These are phyloP conservation scores for Oncorhynchus tshawytscha DNA, from an alignment of 2,113 vertebrate genomes.

Conservation along the genomic window DNA sequence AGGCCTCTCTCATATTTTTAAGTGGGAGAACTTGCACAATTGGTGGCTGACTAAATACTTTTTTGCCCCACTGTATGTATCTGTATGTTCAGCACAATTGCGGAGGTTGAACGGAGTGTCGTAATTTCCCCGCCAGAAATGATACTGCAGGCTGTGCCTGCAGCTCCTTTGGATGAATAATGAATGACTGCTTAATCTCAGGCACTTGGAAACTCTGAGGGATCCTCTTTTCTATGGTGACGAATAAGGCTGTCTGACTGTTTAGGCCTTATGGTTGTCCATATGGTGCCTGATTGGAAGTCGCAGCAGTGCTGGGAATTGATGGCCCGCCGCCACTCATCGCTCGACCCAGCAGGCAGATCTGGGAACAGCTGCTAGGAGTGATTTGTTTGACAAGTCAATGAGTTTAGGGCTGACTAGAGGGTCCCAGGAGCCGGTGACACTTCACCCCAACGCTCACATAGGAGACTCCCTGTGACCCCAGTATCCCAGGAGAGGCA, in stretches of 20 bases:
- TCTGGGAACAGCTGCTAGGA: slow-evolving; percentile 63
- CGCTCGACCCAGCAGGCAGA: slow-evolving; percentile 57
- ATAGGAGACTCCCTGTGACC: slow-evolving; percentile 13
- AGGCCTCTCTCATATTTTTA: too few species aligned
- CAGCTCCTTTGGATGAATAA: slow-evolving; percentile 18
- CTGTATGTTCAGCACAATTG: too few species aligned
- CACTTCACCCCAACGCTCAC: slow-evolving; percentile 25
- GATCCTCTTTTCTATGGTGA: neutral
- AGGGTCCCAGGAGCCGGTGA: neutral
- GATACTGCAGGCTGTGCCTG: neutral
- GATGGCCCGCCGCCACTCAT: slow-evolving; percentile 9
- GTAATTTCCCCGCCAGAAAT: slow-evolving; percentile 31
- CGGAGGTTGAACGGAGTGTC: neutral
- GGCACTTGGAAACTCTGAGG: slow-evolving; percentile 5
- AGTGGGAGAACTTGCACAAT: too few species aligned
- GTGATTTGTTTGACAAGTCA: slow-evolving; percentile 65
- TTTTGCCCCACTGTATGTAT: too few species aligned
- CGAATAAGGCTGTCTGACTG: slow-evolving; percentile 20
- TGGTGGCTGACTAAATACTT: too few species aligned
- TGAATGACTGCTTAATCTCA: slow-evolving; percentile 12
- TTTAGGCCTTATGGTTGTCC: slow-evolving; percentile 33
- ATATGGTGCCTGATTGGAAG: slow-evolving; percentile 51
- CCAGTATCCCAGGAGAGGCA: neutral
- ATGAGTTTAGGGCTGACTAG: slow-evolving; percentile 38
- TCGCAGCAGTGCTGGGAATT: slow-evolving; percentile 46